Evolutionary conservation across 2,888 invertebrate genomes (phyloP).

Genomic region (Lithophane socia): DNA sequence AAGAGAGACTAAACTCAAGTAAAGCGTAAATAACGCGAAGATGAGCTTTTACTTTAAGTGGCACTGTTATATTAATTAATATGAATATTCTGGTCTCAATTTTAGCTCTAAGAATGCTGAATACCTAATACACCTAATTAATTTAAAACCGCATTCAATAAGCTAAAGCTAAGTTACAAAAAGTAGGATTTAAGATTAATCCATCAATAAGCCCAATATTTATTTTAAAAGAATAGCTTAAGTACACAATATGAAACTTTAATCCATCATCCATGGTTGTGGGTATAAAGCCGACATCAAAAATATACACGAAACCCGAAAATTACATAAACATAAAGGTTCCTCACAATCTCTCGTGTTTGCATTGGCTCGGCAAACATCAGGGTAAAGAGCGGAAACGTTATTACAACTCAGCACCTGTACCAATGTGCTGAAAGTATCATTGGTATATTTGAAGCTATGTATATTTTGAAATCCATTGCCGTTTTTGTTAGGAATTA

Average conservation of each 20-base stretch:
- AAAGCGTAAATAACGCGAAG: not conserved
- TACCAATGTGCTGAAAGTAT: conserved; percentile 59
- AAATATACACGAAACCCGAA: conserved; percentile 69
- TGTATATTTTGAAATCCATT: conserved; percentile 55
- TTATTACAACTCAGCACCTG: conserved; percentile 81
- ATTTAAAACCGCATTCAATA: not conserved
- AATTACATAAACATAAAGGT: conserved; percentile 75
- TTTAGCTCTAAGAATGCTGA: not conserved
- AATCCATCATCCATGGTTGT: conserved; percentile 43
- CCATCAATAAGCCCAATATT: conserved; percentile 8
- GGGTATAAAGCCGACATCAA: conserved; percentile 61
- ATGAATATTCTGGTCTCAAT: not conserved
- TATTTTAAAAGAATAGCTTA: conserved; percentile 4
- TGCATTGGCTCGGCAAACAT: conserved; percentile 85
- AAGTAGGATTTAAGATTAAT: not conserved
- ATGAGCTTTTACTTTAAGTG: not conserved
- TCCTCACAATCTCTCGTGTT: conserved; percentile 80
- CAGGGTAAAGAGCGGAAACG: conserved; percentile 86
- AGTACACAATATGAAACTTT: conserved; percentile 37
- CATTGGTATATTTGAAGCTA: conserved; percentile 1
- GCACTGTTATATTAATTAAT: not conserved
- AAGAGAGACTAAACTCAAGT: not conserved
- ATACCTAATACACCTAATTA: too few species aligned
- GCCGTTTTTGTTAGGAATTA: conserved; percentile 8
- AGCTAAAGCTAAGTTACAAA: not conserved